Evolutionary conservation across 2,113 vertebrate species (phyloP).

Genomic region (Phodopus roborovskii): DNA sequence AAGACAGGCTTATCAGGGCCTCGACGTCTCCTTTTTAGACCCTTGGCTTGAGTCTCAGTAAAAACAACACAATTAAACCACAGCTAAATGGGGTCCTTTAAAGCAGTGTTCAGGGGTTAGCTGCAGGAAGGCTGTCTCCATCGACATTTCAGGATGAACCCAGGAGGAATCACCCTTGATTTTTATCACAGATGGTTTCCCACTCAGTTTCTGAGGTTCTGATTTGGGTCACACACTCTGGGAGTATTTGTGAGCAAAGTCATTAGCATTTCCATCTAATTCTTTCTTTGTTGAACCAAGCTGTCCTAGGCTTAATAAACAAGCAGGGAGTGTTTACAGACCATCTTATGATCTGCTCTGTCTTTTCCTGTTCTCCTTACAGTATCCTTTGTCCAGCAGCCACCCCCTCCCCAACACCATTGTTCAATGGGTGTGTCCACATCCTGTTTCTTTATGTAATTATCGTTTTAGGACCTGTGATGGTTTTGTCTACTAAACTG

Average conservation of each 20-base stretch:
- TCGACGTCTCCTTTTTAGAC: background rate
- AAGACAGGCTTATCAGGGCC: background rate
- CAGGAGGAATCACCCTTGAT: constrained; percentile 21
- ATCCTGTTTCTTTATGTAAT: constrained; percentile 80
- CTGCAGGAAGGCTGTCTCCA: background rate
- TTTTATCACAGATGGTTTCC: constrained; percentile 64
- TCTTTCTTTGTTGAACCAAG: constrained; percentile 63
- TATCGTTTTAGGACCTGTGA: constrained; percentile 68
- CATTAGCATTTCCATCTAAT: constrained; percentile 60
- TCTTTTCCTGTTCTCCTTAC: constrained; percentile 75
- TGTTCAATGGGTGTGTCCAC: constrained; percentile 79
- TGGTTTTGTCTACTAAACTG: constrained; percentile 73
- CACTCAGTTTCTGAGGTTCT: constrained; percentile 29
- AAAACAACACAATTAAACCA: background rate
- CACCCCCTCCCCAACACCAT: constrained; percentile 65
- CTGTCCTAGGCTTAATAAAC: constrained; percentile 65
- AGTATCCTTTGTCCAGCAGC: constrained; percentile 74
- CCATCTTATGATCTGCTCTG: constrained; percentile 39
- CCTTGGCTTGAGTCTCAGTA: background rate
- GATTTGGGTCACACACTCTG: constrained; percentile 66
- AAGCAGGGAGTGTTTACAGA: constrained; percentile 77
- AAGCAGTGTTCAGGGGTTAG: background rate
- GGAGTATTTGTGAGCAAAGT: constrained; percentile 59
- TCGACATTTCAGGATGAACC: constrained; percentile 21
- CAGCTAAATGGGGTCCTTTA: background rate